A percentile compares a stretch with the other conserved stretches of the same genome.
Conservation (phyloP, 1,140 invertebrate species). For the Drosophila pectinifera region DNA sequence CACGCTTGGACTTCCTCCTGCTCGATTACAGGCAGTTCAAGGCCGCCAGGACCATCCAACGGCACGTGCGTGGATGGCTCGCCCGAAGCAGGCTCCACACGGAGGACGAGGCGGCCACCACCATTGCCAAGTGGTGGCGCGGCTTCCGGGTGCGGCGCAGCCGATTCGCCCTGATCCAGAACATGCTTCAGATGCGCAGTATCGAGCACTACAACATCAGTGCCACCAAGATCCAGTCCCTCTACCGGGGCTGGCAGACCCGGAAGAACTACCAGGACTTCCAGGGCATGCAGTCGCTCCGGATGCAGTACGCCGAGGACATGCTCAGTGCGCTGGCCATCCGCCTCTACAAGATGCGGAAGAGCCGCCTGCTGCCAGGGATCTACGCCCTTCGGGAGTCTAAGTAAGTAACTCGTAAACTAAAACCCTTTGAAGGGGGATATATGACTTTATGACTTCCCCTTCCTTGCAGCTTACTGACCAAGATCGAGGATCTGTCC, state of each 20-base stretch:
- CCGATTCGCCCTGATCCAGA: not conserved
- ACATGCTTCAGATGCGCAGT: conserved; percentile 9
- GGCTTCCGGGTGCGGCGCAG: not conserved
- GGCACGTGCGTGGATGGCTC: conserved; percentile 42
- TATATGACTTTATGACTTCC: too few relatives aligned
- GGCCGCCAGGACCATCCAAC: conserved; percentile 63
- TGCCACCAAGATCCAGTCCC: conserved; percentile 44
- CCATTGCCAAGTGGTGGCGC: conserved; percentile 52
- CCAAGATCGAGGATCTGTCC: conserved; percentile 15
- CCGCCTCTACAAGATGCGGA: not conserved
- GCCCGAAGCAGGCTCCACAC: fast-evolving
- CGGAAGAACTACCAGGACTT: conserved; percentile 46
- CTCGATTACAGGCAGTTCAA: conserved; percentile 70
- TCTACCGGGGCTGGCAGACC: conserved; percentile 60
- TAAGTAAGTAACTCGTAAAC: not conserved
- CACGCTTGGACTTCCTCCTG: conserved; percentile 9
- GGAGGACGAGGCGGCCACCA: conserved; percentile 11
- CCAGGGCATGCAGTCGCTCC: conserved; percentile 18
- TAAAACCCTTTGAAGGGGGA: too few relatives aligned
- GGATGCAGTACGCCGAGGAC: conserved; percentile 28
- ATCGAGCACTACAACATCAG: not conserved
- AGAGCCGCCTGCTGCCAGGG: conserved; percentile 4
- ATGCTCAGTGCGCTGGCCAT: conserved; percentile 24
- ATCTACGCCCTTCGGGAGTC: conserved; percentile 16
- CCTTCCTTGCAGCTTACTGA: not conserved